These are phyloP conservation scores for Pardosa pseudoannulata DNA, from an alignment of 2,888 invertebrate genomes.

Conservation along the genomic window DNA sequence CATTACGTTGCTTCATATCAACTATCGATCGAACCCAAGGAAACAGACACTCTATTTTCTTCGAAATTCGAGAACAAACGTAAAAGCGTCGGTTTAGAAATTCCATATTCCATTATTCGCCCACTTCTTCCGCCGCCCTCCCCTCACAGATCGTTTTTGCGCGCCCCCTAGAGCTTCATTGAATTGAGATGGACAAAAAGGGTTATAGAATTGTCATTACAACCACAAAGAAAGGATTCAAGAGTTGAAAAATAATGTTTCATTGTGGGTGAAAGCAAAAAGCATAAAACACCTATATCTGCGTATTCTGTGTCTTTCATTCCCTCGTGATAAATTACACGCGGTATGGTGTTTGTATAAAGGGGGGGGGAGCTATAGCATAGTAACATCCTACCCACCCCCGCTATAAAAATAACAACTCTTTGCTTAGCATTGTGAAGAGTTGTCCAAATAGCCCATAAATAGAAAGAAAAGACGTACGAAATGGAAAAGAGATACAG, in stretches of 20 bases:
- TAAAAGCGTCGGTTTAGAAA: slow-evolving; percentile 7
- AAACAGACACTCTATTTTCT: neutral
- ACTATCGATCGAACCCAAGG: neutral
- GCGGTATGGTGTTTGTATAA: slow-evolving; percentile 14
- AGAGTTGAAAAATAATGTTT: neutral
- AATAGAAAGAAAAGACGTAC: slow-evolving; percentile 39
- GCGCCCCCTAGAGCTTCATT: neutral
- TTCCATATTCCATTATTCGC: slow-evolving; percentile 34
- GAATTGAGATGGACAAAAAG: slow-evolving; percentile 31
- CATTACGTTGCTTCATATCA: neutral
- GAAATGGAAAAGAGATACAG: slow-evolving; percentile 53
- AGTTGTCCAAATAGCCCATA: slow-evolving; percentile 70
- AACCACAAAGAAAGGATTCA: neutral
- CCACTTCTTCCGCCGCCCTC: neutral
- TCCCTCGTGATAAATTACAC: slow-evolving; percentile 42
- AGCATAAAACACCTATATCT: slow-evolving; percentile 53
- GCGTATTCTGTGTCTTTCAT: slow-evolving; percentile 54
- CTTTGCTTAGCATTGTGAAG: slow-evolving; percentile 38
- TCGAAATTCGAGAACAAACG: slow-evolving; percentile 27
- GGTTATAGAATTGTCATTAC: slow-evolving; percentile 68
- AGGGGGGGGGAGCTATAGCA: neutral
- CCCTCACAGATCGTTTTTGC: no score
- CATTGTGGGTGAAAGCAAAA: slow-evolving; percentile 15
- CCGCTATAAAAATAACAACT: slow-evolving; percentile 33
- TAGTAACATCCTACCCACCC: neutral